Conservation (phyloP, 1,140 invertebrate species). For the Drosophila serrata region DNA sequence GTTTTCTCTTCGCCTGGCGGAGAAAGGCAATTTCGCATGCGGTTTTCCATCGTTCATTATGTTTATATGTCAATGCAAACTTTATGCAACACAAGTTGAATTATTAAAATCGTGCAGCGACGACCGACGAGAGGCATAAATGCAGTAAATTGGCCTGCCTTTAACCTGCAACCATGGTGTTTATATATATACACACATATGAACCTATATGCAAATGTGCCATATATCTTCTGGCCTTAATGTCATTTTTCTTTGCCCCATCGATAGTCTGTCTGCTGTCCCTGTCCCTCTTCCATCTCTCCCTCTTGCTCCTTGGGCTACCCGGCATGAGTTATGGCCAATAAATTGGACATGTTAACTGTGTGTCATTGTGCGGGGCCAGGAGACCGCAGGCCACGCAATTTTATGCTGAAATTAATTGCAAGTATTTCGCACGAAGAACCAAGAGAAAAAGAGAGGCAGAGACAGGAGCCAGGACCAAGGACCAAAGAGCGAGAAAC, state of each 20-base stretch:
- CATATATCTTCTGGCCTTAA: conserved; percentile 78
- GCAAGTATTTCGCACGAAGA: conserved; percentile 67
- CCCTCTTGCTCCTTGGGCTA: conserved; percentile 10
- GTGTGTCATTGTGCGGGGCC: conserved; percentile 67
- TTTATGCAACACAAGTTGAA: conserved; percentile 67
- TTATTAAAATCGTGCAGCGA: conserved; percentile 68
- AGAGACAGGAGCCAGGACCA: neutral
- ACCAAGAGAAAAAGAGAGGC: neutral
- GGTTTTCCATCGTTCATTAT: conserved; percentile 54
- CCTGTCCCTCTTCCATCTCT: conserved; percentile 24
- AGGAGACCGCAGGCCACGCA: conserved; percentile 75
- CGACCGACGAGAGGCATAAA: conserved; percentile 48
- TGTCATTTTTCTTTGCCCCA: conserved; percentile 73
- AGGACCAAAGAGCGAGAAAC: neutral
- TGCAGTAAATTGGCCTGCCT: conserved; percentile 69
- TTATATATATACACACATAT: conserved; percentile 14
- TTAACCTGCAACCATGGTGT: conserved; percentile 40
- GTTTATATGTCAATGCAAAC: conserved; percentile 56
- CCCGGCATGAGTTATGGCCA: conserved; percentile 75
- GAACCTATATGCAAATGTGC: conserved; percentile 63
- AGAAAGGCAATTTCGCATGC: conserved; percentile 51
- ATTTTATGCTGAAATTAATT: conserved; percentile 82
- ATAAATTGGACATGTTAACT: conserved; percentile 84
- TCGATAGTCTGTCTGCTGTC: conserved; percentile 50
- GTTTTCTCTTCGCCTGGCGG: neutral